Evolutionary conservation across 2,113 vertebrate genomes (phyloP).

Genomic region (Oreocharis arfaki): DNA sequence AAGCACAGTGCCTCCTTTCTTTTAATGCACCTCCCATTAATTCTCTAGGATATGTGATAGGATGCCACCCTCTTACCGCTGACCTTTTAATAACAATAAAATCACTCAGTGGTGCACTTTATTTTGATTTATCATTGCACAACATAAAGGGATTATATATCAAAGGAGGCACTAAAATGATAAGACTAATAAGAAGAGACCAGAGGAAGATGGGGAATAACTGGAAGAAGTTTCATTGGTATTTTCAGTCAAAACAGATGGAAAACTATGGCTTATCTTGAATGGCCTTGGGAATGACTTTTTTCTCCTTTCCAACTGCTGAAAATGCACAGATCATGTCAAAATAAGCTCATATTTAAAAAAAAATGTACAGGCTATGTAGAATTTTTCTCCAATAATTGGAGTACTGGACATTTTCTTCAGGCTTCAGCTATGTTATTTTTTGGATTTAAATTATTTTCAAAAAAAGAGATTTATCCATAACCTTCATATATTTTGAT

Average conservation of each 20-base stretch:
- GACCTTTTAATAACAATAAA: constrained; percentile 63
- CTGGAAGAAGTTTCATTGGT: constrained; percentile 20
- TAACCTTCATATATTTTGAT: not conserved
- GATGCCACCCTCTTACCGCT: not conserved
- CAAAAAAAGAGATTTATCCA: not conserved
- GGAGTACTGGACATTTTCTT: not conserved
- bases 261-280: constrained; percentile 25
- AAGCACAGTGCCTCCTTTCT: not conserved
- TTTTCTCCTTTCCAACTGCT: not conserved
- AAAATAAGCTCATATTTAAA: not conserved
- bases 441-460: not conserved
- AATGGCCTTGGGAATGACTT: not conserved
- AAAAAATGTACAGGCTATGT: not conserved
- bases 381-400: not conserved
- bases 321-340: constrained; percentile 15
- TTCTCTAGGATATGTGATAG: not conserved
- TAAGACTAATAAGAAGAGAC: constrained; percentile 44
- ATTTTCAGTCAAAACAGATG: constrained; percentile 30
- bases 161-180: constrained; percentile 46
- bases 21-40: not conserved
- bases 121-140: constrained; percentile 49
- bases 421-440: not conserved
- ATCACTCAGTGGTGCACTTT: constrained; percentile 22
- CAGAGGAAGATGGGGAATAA: constrained; percentile 20
- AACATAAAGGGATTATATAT: constrained; percentile 47